These are phyloP conservation scores for Melieria picta DNA, from an alignment of 2,888 invertebrate genomes.

Conservation along the genomic window DNA sequence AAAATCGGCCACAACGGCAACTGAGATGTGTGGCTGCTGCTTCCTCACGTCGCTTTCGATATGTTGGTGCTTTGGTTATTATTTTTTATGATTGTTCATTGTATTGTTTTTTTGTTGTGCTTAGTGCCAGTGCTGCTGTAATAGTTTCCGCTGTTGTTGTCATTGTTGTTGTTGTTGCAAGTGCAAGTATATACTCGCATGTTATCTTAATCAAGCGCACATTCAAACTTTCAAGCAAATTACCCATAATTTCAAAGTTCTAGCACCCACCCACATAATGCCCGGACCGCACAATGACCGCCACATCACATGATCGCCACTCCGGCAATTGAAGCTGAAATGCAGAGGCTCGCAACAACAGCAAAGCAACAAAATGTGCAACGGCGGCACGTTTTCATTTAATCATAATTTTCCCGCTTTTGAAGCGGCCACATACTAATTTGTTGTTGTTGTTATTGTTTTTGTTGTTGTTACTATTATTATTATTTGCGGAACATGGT, in stretches of 20 bases:
- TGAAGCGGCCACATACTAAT: too few species aligned
- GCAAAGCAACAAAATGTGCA: not conserved
- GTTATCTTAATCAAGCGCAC: conserved; percentile 39
- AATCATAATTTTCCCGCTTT: conserved; percentile 35
- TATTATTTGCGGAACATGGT: too few species aligned
- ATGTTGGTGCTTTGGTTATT: not conserved
- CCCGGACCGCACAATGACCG: not conserved
- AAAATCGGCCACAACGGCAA: too few species aligned
- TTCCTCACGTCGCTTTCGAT: not conserved
- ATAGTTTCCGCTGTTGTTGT: conserved; percentile 1
- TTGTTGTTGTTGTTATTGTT: too few species aligned
- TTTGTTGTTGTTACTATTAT: too few species aligned
- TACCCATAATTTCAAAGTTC: conserved; percentile 36
- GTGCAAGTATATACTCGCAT: not conserved
- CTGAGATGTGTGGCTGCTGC: not conserved
- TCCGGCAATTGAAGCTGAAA: not conserved
- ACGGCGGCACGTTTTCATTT: conserved; percentile 36
- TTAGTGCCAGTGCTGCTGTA: not conserved
- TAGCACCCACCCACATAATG: conserved; percentile 37
- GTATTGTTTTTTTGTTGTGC: not conserved
- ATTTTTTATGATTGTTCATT: not conserved
- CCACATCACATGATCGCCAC: conserved; percentile 2
- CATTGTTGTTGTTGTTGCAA: not conserved
- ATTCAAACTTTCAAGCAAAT: conserved; percentile 30
- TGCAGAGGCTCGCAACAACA: not conserved